phyloP scores from a whole-genome alignment of 1,140 invertebrate genomes.

The Kradibia gibbosae region DNA sequence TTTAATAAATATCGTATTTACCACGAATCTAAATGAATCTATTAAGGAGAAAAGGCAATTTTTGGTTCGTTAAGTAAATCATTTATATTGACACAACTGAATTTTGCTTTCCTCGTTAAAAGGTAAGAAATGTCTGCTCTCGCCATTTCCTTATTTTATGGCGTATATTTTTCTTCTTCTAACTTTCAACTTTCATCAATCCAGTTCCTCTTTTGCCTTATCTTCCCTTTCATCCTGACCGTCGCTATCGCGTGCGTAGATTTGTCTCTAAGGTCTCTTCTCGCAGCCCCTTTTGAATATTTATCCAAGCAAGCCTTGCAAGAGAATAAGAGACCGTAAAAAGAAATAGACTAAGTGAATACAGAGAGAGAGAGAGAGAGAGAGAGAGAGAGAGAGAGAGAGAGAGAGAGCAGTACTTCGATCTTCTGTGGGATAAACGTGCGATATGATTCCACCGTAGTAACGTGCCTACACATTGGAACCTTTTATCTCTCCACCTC shows the following conservation, averaged over 20 bases:
- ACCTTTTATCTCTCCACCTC: slow-evolving; percentile 27
- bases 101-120: slow-evolving; percentile 32
- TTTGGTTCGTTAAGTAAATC: background rate
- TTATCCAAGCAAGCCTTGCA: slow-evolving; percentile 20
- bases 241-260: background rate
- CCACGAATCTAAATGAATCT: no score
- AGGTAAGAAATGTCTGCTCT: background rate
- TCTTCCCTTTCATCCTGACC: background rate
- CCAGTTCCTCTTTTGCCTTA: background rate
- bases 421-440: slow-evolving; percentile 38
- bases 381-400: slow-evolving; percentile 17
- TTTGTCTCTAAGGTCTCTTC: slow-evolving; percentile 29
- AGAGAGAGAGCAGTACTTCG: slow-evolving; percentile 34
- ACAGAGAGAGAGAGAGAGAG: background rate
- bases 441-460: slow-evolving; percentile 44
- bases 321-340: background rate
- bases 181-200: background rate
- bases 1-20: no score
- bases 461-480: slow-evolving; percentile 5
- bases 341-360: no score
- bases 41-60: no score
- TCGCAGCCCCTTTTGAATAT: slow-evolving; percentile 32
- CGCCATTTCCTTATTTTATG: background rate
- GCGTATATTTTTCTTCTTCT: background rate
- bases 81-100: slow-evolving; percentile 1